A percentile compares a stretch with the other conserved stretches of the same genome.
phyloP scores from a whole-genome alignment of 2,113 vertebrate genomes.

The Mormyrus iriodes region DNA sequence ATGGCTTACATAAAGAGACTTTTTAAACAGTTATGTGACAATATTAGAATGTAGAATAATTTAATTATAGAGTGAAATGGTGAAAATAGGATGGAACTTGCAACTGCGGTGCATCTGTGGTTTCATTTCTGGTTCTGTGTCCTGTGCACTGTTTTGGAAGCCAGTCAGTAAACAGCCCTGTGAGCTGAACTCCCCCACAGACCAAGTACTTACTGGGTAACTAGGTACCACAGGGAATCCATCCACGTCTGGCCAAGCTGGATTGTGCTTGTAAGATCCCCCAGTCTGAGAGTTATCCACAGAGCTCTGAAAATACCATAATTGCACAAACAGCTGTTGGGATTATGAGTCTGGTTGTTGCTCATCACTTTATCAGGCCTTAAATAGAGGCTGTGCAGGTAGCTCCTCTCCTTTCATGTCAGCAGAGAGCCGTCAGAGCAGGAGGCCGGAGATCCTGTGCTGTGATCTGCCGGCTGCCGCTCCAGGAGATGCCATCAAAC shows the following conservation, averaged over 20 bases:
- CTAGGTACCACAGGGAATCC: neutral
- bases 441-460: neutral
- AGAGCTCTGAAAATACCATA: neutral
- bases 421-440: neutral
- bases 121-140: neutral
- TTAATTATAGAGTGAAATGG: neutral
- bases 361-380: neutral
- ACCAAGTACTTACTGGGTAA: neutral
- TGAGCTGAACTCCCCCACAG: neutral
- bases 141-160: neutral
- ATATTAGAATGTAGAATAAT: neutral
- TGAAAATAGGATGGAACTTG: neutral
- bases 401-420: neutral
- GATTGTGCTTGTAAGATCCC: neutral
- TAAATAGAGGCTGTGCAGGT: neutral
- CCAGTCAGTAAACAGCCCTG: neutral
- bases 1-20: neutral
- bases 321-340: neutral
- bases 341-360: neutral
- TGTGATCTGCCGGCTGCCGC: constrained; percentile 20
- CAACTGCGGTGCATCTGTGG: neutral
- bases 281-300: neutral
- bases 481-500: constrained; percentile 19
- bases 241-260: neutral
- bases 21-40: neutral